These are phyloP conservation scores for Eretmocerus hayati DNA, from an alignment of 2,888 invertebrate genomes.

Conservation along the genomic window DNA sequence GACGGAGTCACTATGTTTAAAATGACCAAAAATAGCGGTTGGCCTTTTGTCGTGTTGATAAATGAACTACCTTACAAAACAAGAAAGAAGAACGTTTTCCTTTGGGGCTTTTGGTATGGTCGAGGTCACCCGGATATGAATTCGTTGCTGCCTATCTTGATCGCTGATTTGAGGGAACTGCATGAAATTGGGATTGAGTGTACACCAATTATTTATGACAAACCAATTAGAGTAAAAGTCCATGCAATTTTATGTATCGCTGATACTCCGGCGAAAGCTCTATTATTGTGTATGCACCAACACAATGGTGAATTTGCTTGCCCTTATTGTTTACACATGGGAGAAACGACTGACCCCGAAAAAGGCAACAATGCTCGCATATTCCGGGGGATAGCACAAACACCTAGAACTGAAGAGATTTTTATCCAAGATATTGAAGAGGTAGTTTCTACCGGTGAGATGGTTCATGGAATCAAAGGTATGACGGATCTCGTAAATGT, in stretches of 20 bases:
- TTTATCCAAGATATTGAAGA: slow-evolving; percentile 3
- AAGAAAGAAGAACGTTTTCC: slow-evolving; percentile 17
- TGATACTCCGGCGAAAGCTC: slow-evolving; percentile 12
- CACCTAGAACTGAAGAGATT: slow-evolving; percentile 4
- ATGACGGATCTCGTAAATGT: slow-evolving; percentile 5
- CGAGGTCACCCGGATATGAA: slow-evolving; percentile 7
- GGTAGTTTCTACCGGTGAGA: not conserved
- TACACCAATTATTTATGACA: not conserved
- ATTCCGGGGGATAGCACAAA: slow-evolving; percentile 1
- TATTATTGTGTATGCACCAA: slow-evolving; percentile 7
- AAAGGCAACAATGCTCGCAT: slow-evolving; percentile 8
- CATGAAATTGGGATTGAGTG: slow-evolving; percentile 9
- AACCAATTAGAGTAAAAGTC: slow-evolving; percentile 9
- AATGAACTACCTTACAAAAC: slow-evolving; percentile 21
- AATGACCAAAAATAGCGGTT: slow-evolving; percentile 18
- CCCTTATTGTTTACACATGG: slow-evolving; percentile 15
- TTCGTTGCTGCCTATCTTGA: slow-evolving; percentile 8
- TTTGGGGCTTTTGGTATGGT: slow-evolving; percentile 17
- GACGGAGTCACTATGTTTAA: slow-evolving; percentile 18
- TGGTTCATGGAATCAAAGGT: slow-evolving; percentile 14
- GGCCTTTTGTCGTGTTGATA: slow-evolving; percentile 19
- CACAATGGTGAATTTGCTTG: slow-evolving; percentile 18
- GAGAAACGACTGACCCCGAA: slow-evolving; percentile 7
- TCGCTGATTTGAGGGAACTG: slow-evolving; percentile 12
- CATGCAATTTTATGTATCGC: slow-evolving; percentile 9